These are phyloP conservation scores for Ceyx melanurus DNA, from an alignment of 2,113 vertebrate species.

Conservation along the genomic window DNA sequence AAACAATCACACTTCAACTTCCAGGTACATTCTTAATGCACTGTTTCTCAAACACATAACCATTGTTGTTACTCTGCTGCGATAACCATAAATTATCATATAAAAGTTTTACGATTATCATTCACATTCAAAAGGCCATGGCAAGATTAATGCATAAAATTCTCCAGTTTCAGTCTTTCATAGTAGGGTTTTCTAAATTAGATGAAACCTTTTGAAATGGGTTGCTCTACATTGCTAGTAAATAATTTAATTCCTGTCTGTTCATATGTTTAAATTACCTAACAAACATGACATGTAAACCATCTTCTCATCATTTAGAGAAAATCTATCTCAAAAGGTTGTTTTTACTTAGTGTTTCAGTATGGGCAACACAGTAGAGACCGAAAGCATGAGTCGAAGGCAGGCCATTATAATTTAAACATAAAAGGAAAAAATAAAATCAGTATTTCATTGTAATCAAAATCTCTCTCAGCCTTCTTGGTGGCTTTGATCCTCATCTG, in stretches of 20 bases:
- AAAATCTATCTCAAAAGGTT: background rate
- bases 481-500: background rate
- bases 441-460: background rate
- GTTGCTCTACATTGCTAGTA: background rate
- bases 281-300: background rate
- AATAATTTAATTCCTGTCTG: background rate
- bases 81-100: background rate
- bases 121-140: background rate
- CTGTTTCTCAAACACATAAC: background rate
- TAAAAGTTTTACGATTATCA: background rate
- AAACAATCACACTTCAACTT: background rate
- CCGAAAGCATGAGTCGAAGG: background rate
- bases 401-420: background rate
- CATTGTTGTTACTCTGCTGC: background rate
- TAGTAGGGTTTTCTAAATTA: background rate
- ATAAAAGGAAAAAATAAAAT: background rate
- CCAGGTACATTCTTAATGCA: background rate
- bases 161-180: background rate
- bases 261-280: background rate
- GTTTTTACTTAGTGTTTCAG: background rate
- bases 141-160: background rate
- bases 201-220: background rate
- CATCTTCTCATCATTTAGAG: background rate
- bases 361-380: background rate
- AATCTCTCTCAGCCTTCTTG: background rate